Evolutionary conservation across 2,797 vertebrate species (phyloP).

Genomic region (Limnodromus scolopaceus): DNA sequence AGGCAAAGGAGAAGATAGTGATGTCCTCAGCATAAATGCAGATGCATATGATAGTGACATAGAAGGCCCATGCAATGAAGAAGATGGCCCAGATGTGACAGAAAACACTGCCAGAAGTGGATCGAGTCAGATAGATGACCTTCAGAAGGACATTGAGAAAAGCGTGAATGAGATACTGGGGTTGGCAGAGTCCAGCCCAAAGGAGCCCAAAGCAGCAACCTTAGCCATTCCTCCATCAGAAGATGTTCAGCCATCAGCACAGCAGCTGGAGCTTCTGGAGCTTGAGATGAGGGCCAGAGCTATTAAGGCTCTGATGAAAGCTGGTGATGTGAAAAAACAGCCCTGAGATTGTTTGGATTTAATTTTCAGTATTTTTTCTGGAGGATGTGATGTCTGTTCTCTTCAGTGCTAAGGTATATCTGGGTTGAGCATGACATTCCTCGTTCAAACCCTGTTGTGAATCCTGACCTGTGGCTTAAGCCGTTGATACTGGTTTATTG

Average conservation of each 20-base stretch:
- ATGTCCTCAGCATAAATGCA: constrained; percentile 96
- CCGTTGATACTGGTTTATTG: neutral
- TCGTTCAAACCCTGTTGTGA: constrained; percentile 36
- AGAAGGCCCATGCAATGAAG: constrained; percentile 89
- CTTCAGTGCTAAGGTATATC: constrained; percentile 56
- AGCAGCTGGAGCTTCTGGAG: constrained; percentile 95
- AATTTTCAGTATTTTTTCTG: constrained; percentile 38
- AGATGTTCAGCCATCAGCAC: constrained; percentile 88
- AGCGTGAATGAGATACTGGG: constrained; percentile 96
- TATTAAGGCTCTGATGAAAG: constrained; percentile 98
- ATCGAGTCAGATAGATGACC: constrained; percentile 83
- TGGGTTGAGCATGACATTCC: constrained; percentile 47
- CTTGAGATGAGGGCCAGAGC: constrained; percentile 97
- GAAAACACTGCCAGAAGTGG: constrained; percentile 58
- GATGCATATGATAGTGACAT: constrained; percentile 97
- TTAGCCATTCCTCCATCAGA: constrained; percentile 65
- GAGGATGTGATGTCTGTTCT: constrained; percentile 37
- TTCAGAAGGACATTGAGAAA: constrained; percentile 94
- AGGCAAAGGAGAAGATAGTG: constrained; percentile 92
- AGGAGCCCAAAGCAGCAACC: constrained; percentile 63
- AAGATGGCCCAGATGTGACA: constrained; percentile 61
- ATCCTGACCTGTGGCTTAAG: constrained; percentile 20
- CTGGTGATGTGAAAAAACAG: constrained; percentile 86
- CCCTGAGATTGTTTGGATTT: constrained; percentile 34
- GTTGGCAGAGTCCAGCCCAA: constrained; percentile 71